Conservation (phyloP, 2,797 vertebrate species). For the Siniperca undulata region DNA sequence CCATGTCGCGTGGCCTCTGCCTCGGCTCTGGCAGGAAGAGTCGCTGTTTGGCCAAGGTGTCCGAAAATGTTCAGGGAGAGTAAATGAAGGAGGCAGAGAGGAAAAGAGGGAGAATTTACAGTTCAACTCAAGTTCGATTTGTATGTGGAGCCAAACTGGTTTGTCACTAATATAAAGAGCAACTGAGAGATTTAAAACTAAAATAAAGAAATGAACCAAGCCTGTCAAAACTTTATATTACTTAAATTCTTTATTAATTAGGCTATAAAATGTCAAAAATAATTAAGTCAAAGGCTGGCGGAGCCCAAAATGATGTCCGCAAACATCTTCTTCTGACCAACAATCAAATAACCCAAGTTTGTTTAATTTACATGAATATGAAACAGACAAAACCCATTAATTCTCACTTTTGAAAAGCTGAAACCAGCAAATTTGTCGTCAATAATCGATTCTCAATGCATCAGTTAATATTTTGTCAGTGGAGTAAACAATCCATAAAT, state of each 20-base stretch:
- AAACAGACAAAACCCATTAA: background rate
- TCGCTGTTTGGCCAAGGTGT: constrained; percentile 19
- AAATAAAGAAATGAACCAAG: background rate
- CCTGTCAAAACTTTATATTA: background rate
- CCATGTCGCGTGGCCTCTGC: background rate
- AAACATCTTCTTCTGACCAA: background rate
- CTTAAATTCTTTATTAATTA: background rate
- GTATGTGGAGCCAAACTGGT: too few relatives aligned
- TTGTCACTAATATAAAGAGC: background rate
- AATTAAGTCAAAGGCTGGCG: too few relatives aligned
- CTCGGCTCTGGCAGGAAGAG: background rate
- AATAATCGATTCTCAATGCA: background rate
- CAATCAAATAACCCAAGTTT: background rate
- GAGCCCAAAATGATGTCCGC: too few relatives aligned
- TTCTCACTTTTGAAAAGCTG: background rate
- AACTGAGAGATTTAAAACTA: background rate
- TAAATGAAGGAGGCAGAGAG: background rate
- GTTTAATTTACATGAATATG: background rate
- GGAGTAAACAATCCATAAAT: background rate
- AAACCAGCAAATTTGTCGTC: background rate
- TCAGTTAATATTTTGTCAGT: background rate
- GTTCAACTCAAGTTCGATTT: background rate
- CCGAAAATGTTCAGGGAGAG: background rate
- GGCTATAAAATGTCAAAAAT: background rate
- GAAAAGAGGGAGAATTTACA: too few relatives aligned